A percentile compares a stretch with the other conserved stretches of the same genome.
These are phyloP conservation scores for Lithodes maja DNA, from an alignment of 2,888 invertebrate genomes.

Conservation along the genomic window DNA sequence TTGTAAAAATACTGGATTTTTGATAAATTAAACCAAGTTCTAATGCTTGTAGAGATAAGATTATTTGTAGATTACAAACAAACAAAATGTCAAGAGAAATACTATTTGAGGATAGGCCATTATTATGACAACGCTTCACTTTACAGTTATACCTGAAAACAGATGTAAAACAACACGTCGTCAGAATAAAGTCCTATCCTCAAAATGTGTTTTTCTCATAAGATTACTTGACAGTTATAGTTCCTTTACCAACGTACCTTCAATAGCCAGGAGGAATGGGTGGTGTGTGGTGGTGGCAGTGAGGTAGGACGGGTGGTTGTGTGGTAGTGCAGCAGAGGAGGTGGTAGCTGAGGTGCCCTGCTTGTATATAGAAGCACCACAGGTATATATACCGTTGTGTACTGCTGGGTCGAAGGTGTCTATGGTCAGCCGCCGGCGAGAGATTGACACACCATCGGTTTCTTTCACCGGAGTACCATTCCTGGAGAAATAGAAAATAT, in stretches of 20 bases:
- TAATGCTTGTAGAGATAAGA: no score
- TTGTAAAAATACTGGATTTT: no score
- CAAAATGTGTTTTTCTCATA: not conserved
- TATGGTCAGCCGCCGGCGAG: constrained; percentile 38
- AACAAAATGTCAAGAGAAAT: no score
- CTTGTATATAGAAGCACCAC: constrained; percentile 50
- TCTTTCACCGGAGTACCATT: constrained; percentile 31
- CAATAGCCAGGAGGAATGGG: constrained; percentile 38
- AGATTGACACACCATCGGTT: constrained; percentile 29
- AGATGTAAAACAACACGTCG: no score
- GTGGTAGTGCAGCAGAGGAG: not conserved
- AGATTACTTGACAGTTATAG: not conserved
- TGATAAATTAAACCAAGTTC: no score
- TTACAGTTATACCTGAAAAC: no score
- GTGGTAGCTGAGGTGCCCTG: not conserved
- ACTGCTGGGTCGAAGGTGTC: constrained; percentile 38
- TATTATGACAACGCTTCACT: no score
- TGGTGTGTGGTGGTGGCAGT: constrained; percentile 35
- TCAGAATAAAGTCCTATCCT: no score
- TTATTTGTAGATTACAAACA: no score
- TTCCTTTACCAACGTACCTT: constrained; percentile 20
- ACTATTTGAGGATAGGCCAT: no score
- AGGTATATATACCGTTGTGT: constrained; percentile 62
- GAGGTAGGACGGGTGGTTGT: constrained; percentile 20
- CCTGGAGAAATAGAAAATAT: constrained; percentile 3